Percentiles rank a stretch among this genome's conserved stretches.
phyloP scores from a whole-genome alignment of 1,140 invertebrate genomes.

The Branchinecta lindahli region DNA sequence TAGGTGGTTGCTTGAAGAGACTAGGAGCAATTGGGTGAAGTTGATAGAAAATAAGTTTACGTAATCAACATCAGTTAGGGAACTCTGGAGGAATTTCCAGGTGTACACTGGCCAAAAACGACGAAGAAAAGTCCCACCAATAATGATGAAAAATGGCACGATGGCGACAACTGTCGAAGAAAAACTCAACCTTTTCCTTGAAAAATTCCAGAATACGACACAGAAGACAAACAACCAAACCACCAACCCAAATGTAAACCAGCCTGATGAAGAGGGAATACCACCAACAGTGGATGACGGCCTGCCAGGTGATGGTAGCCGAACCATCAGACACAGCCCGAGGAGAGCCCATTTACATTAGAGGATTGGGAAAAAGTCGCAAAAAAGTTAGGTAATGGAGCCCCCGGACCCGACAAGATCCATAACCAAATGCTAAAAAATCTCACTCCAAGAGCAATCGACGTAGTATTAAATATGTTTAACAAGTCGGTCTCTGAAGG shows the following conservation, averaged over 20 bases:
- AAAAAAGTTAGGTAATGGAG: background rate
- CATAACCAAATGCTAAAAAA: background rate
- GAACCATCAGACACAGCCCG: background rate
- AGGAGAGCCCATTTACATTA: slow-evolving; percentile 3
- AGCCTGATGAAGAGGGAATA: too few species aligned
- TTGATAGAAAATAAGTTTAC: background rate
- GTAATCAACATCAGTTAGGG: background rate
- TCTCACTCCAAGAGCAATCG: background rate
- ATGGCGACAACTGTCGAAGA: background rate
- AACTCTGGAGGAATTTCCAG: background rate
- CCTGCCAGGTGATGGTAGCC: too few species aligned
- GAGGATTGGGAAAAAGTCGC: background rate
- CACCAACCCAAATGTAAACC: too few species aligned
- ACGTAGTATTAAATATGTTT: background rate
- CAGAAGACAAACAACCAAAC: too few species aligned
- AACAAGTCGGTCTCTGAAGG: background rate
- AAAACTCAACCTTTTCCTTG: background rate
- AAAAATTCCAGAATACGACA: background rate
- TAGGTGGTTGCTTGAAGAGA: too few species aligned
- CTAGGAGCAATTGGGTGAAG: background rate
- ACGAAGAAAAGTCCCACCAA: background rate
- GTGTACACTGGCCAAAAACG: background rate
- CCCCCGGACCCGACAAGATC: background rate
- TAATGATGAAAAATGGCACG: background rate
- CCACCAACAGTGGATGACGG: too few species aligned